Base-by-base conservation (phyloP, 2,797 vertebrate species). In the Chaenodraco wilsoni region DNA sequence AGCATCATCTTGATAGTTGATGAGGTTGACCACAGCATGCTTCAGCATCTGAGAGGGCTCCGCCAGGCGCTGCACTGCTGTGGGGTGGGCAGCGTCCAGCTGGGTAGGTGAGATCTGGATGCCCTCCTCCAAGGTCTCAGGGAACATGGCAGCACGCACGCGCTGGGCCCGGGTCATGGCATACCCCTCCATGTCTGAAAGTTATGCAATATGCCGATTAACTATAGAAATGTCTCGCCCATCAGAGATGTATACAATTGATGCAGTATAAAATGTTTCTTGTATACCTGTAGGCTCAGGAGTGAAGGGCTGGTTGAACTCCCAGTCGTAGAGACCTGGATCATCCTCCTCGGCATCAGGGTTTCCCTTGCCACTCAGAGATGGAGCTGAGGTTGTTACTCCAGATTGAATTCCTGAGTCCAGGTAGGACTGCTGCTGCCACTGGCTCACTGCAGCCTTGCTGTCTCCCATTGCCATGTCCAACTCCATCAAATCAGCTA, bases 391-490 rank as follows among this genome's bases (percentile, higher is more conserved):
- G 88, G 98, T 99, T 15, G 98, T 99, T 85, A 98, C 98, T 16
- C 98, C 98, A 8, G 98, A 99, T 88, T 99, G 98, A 86, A 99
- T 99, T 27, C 98, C 98, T 83, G 98, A 99, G 88, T 99, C 98
- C 93, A 99, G 91, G 85, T 99, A 99, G 0, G 97, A 98, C 63
- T 99, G 98, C 69, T 99, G 97, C 92, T 99, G 98, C 98, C 98
- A 99, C 41, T 99, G 98, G 87, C 96, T 98, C 45, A 99, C 98
- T 31, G 97, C 97, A 54, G 94, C 96, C 91, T 99, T 99, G 71
- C 97, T 95, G 90, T 99, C 98, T n/a, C 99, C 98, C 96, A 99
- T 97, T 33, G 97, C 98, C 98, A 99, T 98, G 91, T 99, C 98
- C 89, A 99, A 84, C 91, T 99, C 98, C 98, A 99, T 99, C 92